phyloP scores from a whole-genome alignment of 2,888 invertebrate species.

The Apotomis turbidana region DNA sequence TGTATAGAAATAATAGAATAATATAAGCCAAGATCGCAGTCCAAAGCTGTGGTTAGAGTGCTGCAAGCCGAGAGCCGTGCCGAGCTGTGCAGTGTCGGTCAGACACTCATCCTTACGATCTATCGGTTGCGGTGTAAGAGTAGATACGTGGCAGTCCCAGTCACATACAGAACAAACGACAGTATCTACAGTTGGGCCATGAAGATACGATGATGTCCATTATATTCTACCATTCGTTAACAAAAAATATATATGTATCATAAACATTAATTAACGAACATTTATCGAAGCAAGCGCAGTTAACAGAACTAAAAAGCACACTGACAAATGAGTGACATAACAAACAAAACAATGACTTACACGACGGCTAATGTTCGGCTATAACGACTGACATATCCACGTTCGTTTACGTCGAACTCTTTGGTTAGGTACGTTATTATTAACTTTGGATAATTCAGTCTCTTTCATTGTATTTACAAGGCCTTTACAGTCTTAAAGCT shows the following conservation, averaged over 20 bases:
- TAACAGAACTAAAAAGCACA: conserved; percentile 77
- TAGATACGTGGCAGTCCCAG: conserved; percentile 27
- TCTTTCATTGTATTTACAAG: conserved; percentile 79
- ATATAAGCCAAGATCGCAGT: conserved; percentile 46
- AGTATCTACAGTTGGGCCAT: conserved; percentile 34
- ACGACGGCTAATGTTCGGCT: conserved; percentile 78
- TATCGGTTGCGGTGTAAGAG: conserved; percentile 21
- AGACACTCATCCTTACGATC: conserved; percentile 44
- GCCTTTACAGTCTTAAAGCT: conserved; percentile 65
- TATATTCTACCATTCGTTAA: conserved; percentile 41
- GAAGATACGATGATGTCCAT: conserved; percentile 38
- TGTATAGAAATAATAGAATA: conserved; percentile 30
- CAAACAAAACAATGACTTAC: conserved; percentile 83
- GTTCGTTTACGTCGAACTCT: conserved; percentile 64
- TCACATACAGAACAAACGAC: conserved; percentile 31
- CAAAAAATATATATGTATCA: conserved; percentile 40
- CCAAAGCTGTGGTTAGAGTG: conserved; percentile 64
- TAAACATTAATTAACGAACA: conserved; percentile 48
- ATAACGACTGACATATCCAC: conserved; percentile 76
- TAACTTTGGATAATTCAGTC: conserved; percentile 81
- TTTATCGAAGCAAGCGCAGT: conserved; percentile 77
- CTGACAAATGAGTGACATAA: conserved; percentile 81
- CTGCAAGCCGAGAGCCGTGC: conserved; percentile 62
- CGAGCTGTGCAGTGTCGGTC: conserved; percentile 52
- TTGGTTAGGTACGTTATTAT: conserved; percentile 61